Percentiles rank a stretch among this genome's conserved stretches.
These are phyloP conservation scores for Pyrrhosoma nymphula DNA, from an alignment of 2,888 invertebrate species.

Conservation along the genomic window DNA sequence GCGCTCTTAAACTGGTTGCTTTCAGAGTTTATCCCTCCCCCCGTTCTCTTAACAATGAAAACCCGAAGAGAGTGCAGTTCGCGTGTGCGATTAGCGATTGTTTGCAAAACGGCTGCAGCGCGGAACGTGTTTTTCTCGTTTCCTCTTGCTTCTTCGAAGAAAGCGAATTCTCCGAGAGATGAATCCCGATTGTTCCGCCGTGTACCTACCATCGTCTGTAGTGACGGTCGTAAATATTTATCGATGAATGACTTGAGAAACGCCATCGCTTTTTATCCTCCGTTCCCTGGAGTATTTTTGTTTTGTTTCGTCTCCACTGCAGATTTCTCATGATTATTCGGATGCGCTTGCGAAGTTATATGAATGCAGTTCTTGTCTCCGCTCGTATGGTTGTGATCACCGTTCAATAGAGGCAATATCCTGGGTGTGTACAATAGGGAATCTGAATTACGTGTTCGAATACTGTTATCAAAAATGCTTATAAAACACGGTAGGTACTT, in stretches of 20 bases:
- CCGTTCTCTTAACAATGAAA: too few species aligned
- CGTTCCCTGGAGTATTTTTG: too few species aligned
- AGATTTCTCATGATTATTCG: not conserved
- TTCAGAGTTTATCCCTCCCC: too few species aligned
- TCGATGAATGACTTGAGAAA: not conserved
- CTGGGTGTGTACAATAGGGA: too few species aligned
- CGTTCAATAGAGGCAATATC: too few species aligned
- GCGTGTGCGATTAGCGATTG: slow-evolving; percentile 6
- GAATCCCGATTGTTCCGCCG: not conserved
- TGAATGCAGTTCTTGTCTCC: not conserved
- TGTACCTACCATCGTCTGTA: not conserved
- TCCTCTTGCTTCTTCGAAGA: not conserved
- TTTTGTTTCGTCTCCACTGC: not conserved
- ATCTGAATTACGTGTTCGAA: too few species aligned
- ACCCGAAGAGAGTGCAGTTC: too few species aligned
- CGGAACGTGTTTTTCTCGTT: not conserved
- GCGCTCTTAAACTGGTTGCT: too few species aligned
- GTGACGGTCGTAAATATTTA: not conserved
- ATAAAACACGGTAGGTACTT: too few species aligned
- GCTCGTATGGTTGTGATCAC: not conserved
- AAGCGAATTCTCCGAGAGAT: not conserved
- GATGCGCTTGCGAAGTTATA: not conserved
- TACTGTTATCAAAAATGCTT: too few species aligned
- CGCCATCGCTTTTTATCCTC: not conserved
- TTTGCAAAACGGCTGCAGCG: not conserved